Evolutionary conservation across 1,140 invertebrate genomes (phyloP).

Genomic region (Bombus cullumanus): DNA sequence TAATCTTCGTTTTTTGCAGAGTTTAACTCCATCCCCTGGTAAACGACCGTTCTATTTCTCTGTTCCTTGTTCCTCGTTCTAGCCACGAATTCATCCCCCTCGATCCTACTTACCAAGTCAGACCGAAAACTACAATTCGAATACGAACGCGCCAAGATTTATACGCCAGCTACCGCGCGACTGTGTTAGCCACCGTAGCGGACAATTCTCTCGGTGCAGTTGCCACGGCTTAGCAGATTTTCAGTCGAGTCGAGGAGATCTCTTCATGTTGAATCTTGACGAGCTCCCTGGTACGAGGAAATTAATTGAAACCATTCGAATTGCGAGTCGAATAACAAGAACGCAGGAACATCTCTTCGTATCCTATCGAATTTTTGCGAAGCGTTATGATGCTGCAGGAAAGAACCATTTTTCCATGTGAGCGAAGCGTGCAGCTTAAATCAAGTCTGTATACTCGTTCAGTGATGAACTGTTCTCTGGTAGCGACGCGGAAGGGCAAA

Average conservation of each 20-base stretch:
- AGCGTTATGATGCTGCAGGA: background rate
- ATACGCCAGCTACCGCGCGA: background rate
- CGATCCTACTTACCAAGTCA: background rate
- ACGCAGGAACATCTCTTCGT: background rate
- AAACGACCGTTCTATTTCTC: constrained; percentile 39
- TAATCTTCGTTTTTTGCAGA: constrained; percentile 78
- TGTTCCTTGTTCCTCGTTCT: constrained; percentile 11
- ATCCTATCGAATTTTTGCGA: background rate
- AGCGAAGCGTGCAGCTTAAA: constrained; percentile 18
- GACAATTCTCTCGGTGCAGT: background rate
- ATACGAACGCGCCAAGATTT: constrained; percentile 31
- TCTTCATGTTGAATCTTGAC: background rate
- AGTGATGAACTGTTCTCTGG: constrained; percentile 29
- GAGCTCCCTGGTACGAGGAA: background rate
- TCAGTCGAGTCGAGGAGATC: too few species aligned
- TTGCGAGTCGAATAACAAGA: background rate
- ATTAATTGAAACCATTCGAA: constrained; percentile 10
- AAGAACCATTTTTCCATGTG: background rate
- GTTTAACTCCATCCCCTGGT: constrained; percentile 71
- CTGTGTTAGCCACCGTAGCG: background rate
- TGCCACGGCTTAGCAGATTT: background rate
- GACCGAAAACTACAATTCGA: background rate
- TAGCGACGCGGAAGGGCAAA: background rate
- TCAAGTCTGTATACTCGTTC: constrained; percentile 25
- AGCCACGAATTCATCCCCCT: background rate